Evolutionary conservation across 2,888 invertebrate species (phyloP), one percentile per base, ranked within the genome.

Genomic region (Stramonita haemastoma): DNA sequence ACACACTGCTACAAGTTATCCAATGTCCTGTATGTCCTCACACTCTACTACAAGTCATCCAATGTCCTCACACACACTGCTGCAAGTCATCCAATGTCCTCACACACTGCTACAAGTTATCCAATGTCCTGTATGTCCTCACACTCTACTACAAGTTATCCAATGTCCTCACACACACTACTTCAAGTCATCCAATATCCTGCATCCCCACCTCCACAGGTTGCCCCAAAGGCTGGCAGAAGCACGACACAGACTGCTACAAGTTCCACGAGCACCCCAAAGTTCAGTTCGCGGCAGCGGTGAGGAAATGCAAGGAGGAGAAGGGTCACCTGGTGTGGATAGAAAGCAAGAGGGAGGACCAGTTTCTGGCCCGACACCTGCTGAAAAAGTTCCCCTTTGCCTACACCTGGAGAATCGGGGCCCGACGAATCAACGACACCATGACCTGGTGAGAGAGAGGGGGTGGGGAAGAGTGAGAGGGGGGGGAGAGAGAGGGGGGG

Each of bases 291-390:
- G 93, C 94, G 5, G 92, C 92, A 11, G 95, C 95, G 8, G 85
- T 90, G 6, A 91, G 91, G 13, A 95, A 96, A 88, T 97, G 97
- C 91, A 92, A 95, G 36, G 90, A 91, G 1, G 85, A 92, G 17
- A 96, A 96, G 29, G 95, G 96, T 0, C 93, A 95, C 57, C 95
- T 97, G 46, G 92, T 97, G 15, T 96, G 96, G 90, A 95, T 97
- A 86, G 94, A 96, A 56, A 96, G 94, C 60, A 96, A 96, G 93
- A 94, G 94, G 46, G 97, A 97, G 93, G 97, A 96, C 92, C 96
- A 96, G 92, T 97, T 97, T 91, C 92, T 97, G n/a, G 97, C 97
- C 46, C 96, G 97, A 91, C 96, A 92, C 84, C 87, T 93, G n/a
- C 92, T 90, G 34, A 91, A 90, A 19, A 92, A 92, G 36, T 93